phyloP scores from a whole-genome alignment of 2,113 vertebrate species.

The Otolemur garnettii region DNA sequence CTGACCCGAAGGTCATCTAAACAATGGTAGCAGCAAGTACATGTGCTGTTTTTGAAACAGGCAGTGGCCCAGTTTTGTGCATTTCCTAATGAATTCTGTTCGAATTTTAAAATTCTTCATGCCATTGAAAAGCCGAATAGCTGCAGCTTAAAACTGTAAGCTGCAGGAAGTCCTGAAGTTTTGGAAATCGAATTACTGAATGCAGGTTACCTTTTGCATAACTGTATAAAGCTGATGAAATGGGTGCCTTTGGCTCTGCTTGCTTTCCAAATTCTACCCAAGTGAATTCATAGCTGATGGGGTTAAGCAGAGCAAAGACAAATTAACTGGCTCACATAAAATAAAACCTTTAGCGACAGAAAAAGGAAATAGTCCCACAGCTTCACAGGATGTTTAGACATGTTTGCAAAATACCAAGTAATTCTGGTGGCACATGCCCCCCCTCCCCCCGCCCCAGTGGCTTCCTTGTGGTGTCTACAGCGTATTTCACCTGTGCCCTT shows the following conservation, averaged over 20 bases:
- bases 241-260: conserved; percentile 49
- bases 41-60: neutral
- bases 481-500: conserved; percentile 1
- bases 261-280: conserved; percentile 60
- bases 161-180: neutral
- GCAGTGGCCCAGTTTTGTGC: neutral
- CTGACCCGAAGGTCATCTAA: neutral
- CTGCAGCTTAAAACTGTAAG: neutral
- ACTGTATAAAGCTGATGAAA: conserved; percentile 39
- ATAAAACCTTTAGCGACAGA: conserved; percentile 39
- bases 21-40: neutral
- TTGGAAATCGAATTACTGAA: conserved; percentile 45
- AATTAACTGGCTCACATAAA: conserved; percentile 50
- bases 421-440: conserved; percentile 11
- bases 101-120: conserved; percentile 23
- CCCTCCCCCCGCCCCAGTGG: neutral
- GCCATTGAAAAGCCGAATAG: neutral
- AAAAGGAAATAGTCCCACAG: conserved; percentile 26
- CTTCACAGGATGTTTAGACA: conserved; percentile 32
- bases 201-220: conserved; percentile 10
- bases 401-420: conserved; percentile 48
- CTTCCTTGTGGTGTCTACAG: conserved; percentile 3
- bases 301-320: conserved; percentile 53
- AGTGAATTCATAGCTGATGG: conserved; percentile 53
- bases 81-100: neutral